A percentile compares a stretch with the other conserved stretches of the same genome.
Conservation (phyloP, 2,888 invertebrate genomes). For the Beris morrisii region DNA sequence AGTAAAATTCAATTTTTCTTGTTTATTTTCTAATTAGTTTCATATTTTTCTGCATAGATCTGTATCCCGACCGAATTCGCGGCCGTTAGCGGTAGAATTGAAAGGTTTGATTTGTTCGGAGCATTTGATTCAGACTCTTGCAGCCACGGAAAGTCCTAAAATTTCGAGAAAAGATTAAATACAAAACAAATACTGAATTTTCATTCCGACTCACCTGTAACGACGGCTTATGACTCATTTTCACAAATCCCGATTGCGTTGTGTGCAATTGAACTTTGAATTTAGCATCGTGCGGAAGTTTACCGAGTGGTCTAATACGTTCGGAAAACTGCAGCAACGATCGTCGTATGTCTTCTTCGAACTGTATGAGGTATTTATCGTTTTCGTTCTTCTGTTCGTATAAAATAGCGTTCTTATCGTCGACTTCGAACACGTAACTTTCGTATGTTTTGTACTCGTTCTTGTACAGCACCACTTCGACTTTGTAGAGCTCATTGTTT, state of each 20-base stretch:
- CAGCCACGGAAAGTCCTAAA: constrained; percentile 53
- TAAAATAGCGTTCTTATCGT: constrained; percentile 34
- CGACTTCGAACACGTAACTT: constrained; percentile 41
- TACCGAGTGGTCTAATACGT: constrained; percentile 46
- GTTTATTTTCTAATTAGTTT: constrained; percentile 1
- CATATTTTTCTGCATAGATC: constrained; percentile 44
- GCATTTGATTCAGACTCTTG: constrained; percentile 39
- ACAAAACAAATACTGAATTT: neutral
- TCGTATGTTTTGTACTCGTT: constrained; percentile 42
- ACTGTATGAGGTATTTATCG: constrained; percentile 49
- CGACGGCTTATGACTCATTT: constrained; percentile 46
- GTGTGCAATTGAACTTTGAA: constrained; percentile 51
- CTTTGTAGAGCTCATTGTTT: constrained; percentile 42
- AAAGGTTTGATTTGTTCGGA: constrained; percentile 37
- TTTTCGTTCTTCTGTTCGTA: constrained; percentile 21
- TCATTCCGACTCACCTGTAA: constrained; percentile 43
- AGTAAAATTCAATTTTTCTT: neutral
- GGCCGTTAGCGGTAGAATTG: constrained; percentile 47
- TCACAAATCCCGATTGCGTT: constrained; percentile 48
- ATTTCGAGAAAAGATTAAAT: constrained; percentile 1
- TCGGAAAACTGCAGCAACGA: constrained; percentile 48
- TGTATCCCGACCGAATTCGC: constrained; percentile 45
- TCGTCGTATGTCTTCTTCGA: constrained; percentile 50
- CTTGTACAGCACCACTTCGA: constrained; percentile 48
- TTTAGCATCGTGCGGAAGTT: constrained; percentile 44